Percentiles rank a stretch among this genome's conserved stretches.
Evolutionary conservation across 2,113 vertebrate species (phyloP).

Genomic region (Arizona elegans): DNA sequence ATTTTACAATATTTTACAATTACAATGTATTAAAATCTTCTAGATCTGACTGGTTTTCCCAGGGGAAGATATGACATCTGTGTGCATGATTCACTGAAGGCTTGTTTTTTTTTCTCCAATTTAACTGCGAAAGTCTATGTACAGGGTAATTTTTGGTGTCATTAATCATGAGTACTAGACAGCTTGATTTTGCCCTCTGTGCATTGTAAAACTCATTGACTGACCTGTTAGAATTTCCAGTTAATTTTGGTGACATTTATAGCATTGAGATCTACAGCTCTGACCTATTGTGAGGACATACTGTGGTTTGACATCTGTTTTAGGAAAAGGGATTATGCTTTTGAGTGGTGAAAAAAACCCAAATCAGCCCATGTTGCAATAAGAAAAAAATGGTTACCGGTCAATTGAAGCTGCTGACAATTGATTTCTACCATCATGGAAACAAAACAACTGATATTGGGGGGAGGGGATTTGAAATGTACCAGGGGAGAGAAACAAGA

Average conservation of each 20-base stretch:
- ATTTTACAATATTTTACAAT: not conserved
- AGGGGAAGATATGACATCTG: slow-evolving; percentile 26
- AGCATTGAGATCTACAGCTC: slow-evolving; percentile 55
- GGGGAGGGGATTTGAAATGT: slow-evolving; percentile 40
- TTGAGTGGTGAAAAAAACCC: not conserved
- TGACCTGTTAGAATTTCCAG: slow-evolving; percentile 66
- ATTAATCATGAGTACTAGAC: slow-evolving; percentile 51
- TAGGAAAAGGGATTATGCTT: slow-evolving; percentile 52
- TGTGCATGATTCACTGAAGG: not conserved
- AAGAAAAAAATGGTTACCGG: slow-evolving; percentile 47
- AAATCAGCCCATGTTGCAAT: slow-evolving; percentile 56
- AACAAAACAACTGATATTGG: slow-evolving; percentile 24
- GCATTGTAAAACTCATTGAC: slow-evolving; percentile 52
- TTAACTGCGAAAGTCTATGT: slow-evolving; percentile 50
- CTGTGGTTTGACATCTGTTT: slow-evolving; percentile 57
- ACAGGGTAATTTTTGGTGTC: slow-evolving; percentile 59
- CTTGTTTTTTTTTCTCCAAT: not conserved
- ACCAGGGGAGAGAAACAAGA: not conserved
- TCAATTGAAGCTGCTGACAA: slow-evolving; percentile 40
- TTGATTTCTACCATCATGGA: slow-evolving; percentile 44
- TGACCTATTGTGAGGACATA: slow-evolving; percentile 58
- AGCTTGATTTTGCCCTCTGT: slow-evolving; percentile 47
- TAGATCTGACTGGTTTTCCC: not conserved
- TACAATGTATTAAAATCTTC: slow-evolving; percentile 31
- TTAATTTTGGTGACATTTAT: slow-evolving; percentile 70